Evolutionary conservation across 2,113 vertebrate genomes (phyloP), one percentile per base, ranked within the genome.

Genomic region (Sinosuthora webbiana): DNA sequence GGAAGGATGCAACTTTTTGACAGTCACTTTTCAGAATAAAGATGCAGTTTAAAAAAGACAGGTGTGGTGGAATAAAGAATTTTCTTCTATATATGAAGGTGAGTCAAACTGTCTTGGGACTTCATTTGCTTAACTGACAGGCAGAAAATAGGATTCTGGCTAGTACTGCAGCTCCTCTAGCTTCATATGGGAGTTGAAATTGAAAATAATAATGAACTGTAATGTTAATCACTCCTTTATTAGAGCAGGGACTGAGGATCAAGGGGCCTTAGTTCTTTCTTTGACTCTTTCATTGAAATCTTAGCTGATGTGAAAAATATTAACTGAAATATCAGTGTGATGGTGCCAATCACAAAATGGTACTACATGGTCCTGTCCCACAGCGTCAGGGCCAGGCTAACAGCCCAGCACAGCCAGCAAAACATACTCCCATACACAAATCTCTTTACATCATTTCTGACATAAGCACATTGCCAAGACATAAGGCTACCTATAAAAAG

Each of bases 151-250:
- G 56, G 68, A 79, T 93, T 95, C 80, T 95, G 69, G 85, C 68
- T 89, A 68, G 85, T 53, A 71, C 31, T 75, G 53, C 60, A 83
- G 56, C 41, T 95, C 41, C 56, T 79, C 65, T 84, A 87, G 49
- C 20, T 75, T 95, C 93, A 90, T 68, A 64, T 60, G 94, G 89
- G 94, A 94, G 57, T 68, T 94, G 69, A 94, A 94, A 93, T 76
- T 67, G 90, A 90, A 96, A 90, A 74, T 47, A 93, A 90, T 93
- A 93, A 96, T 84, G 93, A 97, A 94, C 83, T 57, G 28, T 69
- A 88, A 86, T 88, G 71, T 94, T 95, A 96, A 95, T 96, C 92
- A 92, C 88, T 88, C 60, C 44, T 95, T 96, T 95, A 94, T 97
- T 95, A 93, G 53, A 95, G 28, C 52, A 87, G 85, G 45, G 73